Base-by-base conservation (phyloP, 2,113 vertebrate species). In the Oenanthe melanoleuca region DNA sequence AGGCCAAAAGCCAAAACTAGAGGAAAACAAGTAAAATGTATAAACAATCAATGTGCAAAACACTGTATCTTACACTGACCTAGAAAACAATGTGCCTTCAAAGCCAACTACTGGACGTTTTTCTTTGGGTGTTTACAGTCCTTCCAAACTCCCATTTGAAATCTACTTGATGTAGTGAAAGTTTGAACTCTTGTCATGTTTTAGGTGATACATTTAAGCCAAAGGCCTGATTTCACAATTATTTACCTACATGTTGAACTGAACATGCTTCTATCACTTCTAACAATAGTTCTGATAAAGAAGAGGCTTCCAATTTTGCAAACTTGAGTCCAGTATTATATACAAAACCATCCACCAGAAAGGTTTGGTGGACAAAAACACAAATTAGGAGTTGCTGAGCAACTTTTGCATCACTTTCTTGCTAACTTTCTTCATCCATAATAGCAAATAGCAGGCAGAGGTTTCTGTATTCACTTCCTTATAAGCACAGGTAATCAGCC, bases 1-100 rank as follows among this genome's bases (percentile, higher is more conserved):
- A 99, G 98, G 86, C 99, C 98, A 97, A 99, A 99, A 60, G 99
- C 99, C 97, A 99, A 96, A 93, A 99, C 99, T 99, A 95, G 53
- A 95, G 81, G 38, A 92, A 67, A 21, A 85, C 29, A 45, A 82
- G 14, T 71, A 90, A 80, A 92, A 89, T 6, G 14, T 26, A 60
- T 64, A 75, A 86, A 83, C 4, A 71, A 86, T 12, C 47, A 88
- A 34, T 4, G 14, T 19, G 23, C 15, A 82, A 86, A 89, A 80
- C 14, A 14, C 40, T 33, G 8, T 24, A 33, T 44, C 34, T 74
- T 12, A 59, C 5, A 60, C 14, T 37, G 14, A 83, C 37, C 18
- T 45, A 59, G 18, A 56, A 88, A 82, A 73, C 8, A 56, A 80
- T 1, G 15, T 9, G 22, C n/a, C 55, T 87, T 78, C 69, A 73